phyloP scores from a whole-genome alignment of 2,113 vertebrate genomes.

The Microtus montanus region DNA sequence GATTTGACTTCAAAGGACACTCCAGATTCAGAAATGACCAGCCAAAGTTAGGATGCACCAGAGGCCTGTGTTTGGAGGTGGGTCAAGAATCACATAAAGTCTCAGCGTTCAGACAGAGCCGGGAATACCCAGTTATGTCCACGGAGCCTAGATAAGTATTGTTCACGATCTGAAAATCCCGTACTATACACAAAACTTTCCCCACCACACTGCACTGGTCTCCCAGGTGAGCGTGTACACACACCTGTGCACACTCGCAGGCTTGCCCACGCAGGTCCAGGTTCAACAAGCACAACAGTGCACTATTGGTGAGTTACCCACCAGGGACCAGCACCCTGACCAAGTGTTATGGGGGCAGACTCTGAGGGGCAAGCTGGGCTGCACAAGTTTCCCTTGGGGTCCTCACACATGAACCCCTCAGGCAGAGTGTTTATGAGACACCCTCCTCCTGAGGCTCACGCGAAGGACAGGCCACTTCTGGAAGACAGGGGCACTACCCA shows the following conservation, averaged over 20 bases:
- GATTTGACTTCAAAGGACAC: not conserved
- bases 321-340: not conserved
- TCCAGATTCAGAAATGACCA: not conserved
- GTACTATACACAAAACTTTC: not conserved
- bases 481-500: not conserved
- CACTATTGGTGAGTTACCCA: fast-evolving
- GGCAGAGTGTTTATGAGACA: not conserved
- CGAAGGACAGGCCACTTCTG: not conserved
- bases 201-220: not conserved
- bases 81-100: not conserved
- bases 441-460: not conserved
- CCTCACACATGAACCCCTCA: fast-evolving
- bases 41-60: not conserved
- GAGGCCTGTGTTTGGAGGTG: not conserved
- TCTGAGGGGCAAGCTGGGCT: not conserved
- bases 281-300: too few relatives aligned
- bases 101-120: not conserved
- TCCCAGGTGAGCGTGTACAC: fast-evolving
- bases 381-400: not conserved
- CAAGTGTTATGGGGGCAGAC: not conserved
- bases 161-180: not conserved
- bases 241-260: too few relatives aligned
- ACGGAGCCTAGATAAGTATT: too few relatives aligned
- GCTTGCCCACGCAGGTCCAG: fast-evolving
- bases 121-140: too few relatives aligned